Conservation (phyloP, 1,140 invertebrate species). For the Neodiprion virginianus region DNA sequence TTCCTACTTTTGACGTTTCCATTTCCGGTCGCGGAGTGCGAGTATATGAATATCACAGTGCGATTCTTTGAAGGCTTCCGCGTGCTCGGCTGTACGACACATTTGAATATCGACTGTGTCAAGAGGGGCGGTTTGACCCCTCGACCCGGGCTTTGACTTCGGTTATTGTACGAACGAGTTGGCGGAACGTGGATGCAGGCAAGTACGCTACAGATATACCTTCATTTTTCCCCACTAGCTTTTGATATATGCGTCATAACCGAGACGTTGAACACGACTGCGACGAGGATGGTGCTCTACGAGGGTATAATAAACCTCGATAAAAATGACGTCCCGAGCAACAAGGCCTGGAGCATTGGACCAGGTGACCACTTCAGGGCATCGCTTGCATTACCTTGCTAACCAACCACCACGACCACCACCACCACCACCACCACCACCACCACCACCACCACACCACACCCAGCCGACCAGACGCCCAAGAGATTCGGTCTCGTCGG, state of each 20-base stretch:
- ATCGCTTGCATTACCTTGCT: slow-evolving; percentile 18
- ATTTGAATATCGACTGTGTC: too few species aligned
- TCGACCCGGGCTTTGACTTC: too few species aligned
- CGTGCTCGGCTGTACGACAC: too few species aligned
- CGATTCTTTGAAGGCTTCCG: too few species aligned
- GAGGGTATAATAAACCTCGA: not conserved
- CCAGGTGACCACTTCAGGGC: not conserved
- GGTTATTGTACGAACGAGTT: too few species aligned
- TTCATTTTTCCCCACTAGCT: not conserved
- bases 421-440: too few species aligned
- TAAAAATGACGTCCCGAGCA: slow-evolving; percentile 12
- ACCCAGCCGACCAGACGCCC: slow-evolving; percentile 29
- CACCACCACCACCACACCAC: slow-evolving; percentile 19
- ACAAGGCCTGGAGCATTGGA: not conserved
- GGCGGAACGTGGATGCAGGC: not conserved
- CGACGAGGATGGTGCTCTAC: not conserved
- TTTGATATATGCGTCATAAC: slow-evolving; percentile 1
- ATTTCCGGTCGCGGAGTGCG: too few species aligned
- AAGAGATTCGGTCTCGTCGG: slow-evolving; percentile 41
- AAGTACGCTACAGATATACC: not conserved
- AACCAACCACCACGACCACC: not conserved
- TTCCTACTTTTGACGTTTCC: too few species aligned
- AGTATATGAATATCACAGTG: too few species aligned
- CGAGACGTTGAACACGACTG: slow-evolving; percentile 4
- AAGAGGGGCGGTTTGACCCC: too few species aligned